Conservation (phyloP, 1,140 invertebrate species). For the Argopecten irradians region DNA sequence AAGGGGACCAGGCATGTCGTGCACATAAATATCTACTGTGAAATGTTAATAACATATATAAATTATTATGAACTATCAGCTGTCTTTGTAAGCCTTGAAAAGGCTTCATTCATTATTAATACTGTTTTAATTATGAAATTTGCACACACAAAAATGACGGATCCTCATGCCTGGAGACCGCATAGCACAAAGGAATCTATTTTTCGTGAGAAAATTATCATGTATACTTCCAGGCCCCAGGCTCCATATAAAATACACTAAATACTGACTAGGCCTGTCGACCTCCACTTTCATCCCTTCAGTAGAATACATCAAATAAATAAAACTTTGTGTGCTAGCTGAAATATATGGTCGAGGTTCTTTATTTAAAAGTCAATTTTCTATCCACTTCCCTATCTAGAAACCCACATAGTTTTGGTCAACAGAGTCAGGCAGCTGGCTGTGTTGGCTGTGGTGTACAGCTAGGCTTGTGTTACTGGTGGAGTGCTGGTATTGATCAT, state of each 20-base stretch:
- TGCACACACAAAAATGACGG: not conserved
- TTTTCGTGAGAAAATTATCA: constrained; percentile 17
- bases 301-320: constrained; percentile 18
- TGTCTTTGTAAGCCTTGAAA: not conserved
- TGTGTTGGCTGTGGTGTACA: not conserved
- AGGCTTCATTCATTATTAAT: not conserved
- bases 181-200: not conserved
- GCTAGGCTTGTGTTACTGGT: not conserved
- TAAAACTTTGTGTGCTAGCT: not conserved
- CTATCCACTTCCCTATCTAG: not conserved
- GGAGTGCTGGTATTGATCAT: not conserved
- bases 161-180: not conserved
- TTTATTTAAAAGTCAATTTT: constrained; percentile 18
- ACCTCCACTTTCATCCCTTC: not conserved
- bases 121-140: not conserved
- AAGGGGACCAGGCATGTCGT: not conserved
- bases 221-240: not conserved
- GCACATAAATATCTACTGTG: not conserved
- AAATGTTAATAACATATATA: not conserved
- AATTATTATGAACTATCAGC: not conserved
- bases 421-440: constrained; percentile 2
- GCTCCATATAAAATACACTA: not conserved
- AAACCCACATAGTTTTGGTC: constrained; percentile 21
- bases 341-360: not conserved
- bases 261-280: not conserved